Evolutionary conservation across 37 sponge, comb jelly and placozoan genomes (phyloP), one percentile per base, ranked within the genome.

Genomic region (Beroe ovata): DNA sequence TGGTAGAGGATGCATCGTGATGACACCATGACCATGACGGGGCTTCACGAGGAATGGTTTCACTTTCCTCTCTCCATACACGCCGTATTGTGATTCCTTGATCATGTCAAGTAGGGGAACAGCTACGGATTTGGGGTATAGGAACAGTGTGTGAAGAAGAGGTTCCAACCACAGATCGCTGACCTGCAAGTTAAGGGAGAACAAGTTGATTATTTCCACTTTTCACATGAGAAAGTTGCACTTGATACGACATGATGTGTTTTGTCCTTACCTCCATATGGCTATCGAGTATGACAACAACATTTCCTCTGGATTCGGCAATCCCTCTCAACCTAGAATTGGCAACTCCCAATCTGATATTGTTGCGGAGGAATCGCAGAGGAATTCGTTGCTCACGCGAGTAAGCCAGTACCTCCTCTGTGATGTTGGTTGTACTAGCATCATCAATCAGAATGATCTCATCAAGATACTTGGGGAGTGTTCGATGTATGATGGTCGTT

Each of bases 391-490:
- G 84, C 4, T 39, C 54, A 3, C 0, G 4, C 21, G 84, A 22
- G 22, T 77, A 77, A 4, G 26, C 23, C 47, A 77, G n/a, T 2
- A 77, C 47, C 84, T 77, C 84, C 28, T 40, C 84, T 40, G 84
- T 42, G 18, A 77, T 77, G 41, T 77, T 42, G 8, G 41, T 21
- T 0, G 23, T 8, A 77, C 84, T 77, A n/a, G 14, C 26, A 77
- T 77, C 84, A 42, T 77, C 84, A 22, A 77, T 39, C 84, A 77
- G 54, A n/a, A 77, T 39, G 16, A 77, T 77, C 47, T 77, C 84
- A 4, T 39, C 33, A 4, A 77, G 54, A 19, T 77, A 77, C 41
- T 42, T 39, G 22, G 84, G 84, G 1, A 77, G 47, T 21, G 84
- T 77, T 41, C 84, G 3, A 19, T 77, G 84, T 0, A 77, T 23